These are phyloP conservation scores for Hypocryptadius cinnamomeus DNA, from an alignment of 2,113 vertebrate species.

Conservation along the genomic window DNA sequence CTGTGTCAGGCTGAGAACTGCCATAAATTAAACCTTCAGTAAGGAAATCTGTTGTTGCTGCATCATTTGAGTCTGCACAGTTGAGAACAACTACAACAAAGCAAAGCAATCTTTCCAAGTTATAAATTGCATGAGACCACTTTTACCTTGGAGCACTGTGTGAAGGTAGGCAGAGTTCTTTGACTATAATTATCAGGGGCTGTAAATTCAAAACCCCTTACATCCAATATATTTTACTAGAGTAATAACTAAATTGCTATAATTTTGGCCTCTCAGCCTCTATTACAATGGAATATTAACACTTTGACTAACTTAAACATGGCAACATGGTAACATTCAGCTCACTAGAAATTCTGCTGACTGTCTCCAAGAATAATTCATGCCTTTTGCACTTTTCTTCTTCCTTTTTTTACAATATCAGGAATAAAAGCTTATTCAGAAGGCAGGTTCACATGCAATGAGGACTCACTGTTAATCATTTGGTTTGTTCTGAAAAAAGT, in stretches of 20 bases:
- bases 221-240: background rate
- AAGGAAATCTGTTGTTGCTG: background rate
- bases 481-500: conserved; percentile 77
- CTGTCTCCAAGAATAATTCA: conserved; percentile 34
- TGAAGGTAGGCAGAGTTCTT: conserved; percentile 36
- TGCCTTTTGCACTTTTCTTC: background rate
- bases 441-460: conserved; percentile 13
- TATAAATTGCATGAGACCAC: background rate
- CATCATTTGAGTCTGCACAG: background rate
- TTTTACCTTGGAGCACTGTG: conserved; percentile 17
- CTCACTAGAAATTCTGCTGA: conserved; percentile 30
- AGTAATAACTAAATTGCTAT: conserved; percentile 9
- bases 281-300: conserved; percentile 32
- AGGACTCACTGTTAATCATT: conserved; percentile 59
- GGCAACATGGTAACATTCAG: conserved; percentile 9
- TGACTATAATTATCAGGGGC: conserved; percentile 27
- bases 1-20: background rate
- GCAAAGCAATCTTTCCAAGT: conserved; percentile 22
- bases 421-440: conserved; percentile 59
- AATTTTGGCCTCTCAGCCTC: background rate
- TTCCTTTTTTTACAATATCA: background rate
- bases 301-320: background rate
- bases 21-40: background rate
- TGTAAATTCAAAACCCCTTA: background rate
- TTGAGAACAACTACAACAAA: conserved; percentile 29